These are phyloP conservation scores for Parascotia fuliginaria DNA, from an alignment of 2,888 invertebrate species.

Conservation along the genomic window DNA sequence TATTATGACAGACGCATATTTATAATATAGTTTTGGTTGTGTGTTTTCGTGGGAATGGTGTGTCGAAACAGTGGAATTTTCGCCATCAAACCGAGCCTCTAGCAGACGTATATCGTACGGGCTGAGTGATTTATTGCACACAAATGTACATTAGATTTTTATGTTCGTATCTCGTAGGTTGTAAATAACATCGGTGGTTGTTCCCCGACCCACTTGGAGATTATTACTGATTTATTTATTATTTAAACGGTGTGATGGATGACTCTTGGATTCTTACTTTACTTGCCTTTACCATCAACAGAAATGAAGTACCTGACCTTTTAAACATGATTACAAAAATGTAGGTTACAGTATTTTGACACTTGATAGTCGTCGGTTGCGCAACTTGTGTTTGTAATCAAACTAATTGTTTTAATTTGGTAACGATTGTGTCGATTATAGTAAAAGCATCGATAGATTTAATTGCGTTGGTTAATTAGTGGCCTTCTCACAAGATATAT, in stretches of 20 bases:
- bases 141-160: slow-evolving; percentile 76
- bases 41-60: slow-evolving; percentile 61
- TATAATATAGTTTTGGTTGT: slow-evolving; percentile 25
- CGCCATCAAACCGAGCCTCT: slow-evolving; percentile 64
- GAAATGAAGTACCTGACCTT: slow-evolving; percentile 41
- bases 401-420: slow-evolving; percentile 42
- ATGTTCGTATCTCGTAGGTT: slow-evolving; percentile 72
- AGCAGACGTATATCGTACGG: slow-evolving; percentile 37
- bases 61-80: slow-evolving; percentile 73
- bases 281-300: slow-evolving; percentile 41
- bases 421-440: slow-evolving; percentile 24
- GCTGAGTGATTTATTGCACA: slow-evolving; percentile 68
- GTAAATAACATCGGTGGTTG: slow-evolving; percentile 71
- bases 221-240: slow-evolving; percentile 80
- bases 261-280: slow-evolving; percentile 33
- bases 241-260: slow-evolving; percentile 74
- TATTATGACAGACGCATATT: slow-evolving; percentile 43
- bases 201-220: slow-evolving; percentile 59
- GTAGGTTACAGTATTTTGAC: slow-evolving; percentile 43
- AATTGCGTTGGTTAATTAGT: slow-evolving; percentile 33
- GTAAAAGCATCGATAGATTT: slow-evolving; percentile 29
- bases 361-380: slow-evolving; percentile 36
- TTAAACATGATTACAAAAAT: slow-evolving; percentile 22
- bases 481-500: slow-evolving; percentile 9
- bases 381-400: slow-evolving; percentile 39